Evolutionary conservation across 2,888 invertebrate genomes (phyloP).

Genomic region (Amiota minor): DNA sequence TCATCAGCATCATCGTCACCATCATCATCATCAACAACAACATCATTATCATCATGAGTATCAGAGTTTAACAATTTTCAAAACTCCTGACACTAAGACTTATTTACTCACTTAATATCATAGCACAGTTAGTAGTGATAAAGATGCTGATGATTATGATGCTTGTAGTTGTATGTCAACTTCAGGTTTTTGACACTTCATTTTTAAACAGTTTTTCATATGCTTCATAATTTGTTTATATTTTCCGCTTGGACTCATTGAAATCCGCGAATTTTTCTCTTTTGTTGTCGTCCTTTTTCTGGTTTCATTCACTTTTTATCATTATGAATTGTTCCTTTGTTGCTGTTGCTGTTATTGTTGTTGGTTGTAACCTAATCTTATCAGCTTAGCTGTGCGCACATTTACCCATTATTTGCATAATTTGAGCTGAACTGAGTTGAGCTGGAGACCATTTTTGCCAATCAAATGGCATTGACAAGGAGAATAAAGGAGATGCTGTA

Average conservation of each 20-base stretch:
- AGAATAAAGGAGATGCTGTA: too few species aligned
- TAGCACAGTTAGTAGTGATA: neutral
- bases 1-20: neutral
- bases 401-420: constrained; percentile 28
- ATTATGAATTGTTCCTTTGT: neutral
- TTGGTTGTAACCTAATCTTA: constrained; percentile 9
- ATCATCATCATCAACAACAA: constrained; percentile 16
- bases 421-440: constrained; percentile 13
- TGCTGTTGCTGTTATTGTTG: neutral
- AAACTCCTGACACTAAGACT: neutral
- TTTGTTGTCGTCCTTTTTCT: neutral
- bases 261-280: neutral
- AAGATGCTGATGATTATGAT: neutral
- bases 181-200: constrained; percentile 15
- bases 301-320: constrained; percentile 17
- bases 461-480: too few species aligned
- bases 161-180: neutral
- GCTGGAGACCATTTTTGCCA: neutral
- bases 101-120: constrained; percentile 1
- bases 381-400: constrained; percentile 26
- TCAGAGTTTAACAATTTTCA: neutral
- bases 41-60: constrained; percentile 11
- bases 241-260: constrained; percentile 30
- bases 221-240: constrained; percentile 25
- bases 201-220: constrained; percentile 12